Percentiles rank a stretch among this genome's conserved stretches.
phyloP scores from a whole-genome alignment of 2,888 invertebrate species.

The Pomacea canaliculata region DNA sequence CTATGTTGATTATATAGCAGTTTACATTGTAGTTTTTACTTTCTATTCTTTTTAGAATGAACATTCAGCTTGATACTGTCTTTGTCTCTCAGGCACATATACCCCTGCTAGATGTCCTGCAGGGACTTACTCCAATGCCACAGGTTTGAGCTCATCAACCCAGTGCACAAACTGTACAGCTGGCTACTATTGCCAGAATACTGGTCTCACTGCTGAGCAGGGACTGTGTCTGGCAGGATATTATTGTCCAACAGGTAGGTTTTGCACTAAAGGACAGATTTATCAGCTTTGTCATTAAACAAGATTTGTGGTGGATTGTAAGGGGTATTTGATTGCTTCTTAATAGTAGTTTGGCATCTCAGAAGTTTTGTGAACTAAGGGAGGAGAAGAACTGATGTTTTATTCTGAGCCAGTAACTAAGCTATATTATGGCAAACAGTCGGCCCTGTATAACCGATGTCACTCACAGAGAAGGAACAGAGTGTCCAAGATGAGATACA shows the following conservation, averaged over 20 bases:
- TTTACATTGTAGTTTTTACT: too few relatives aligned
- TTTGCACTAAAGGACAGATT: neutral
- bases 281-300: neutral
- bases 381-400: too few relatives aligned
- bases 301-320: too few relatives aligned
- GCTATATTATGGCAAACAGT: too few relatives aligned
- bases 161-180: constrained; percentile 64
- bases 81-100: constrained; percentile 53
- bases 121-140: constrained; percentile 64
- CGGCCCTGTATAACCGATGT: too few relatives aligned
- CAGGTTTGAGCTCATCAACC: constrained; percentile 43
- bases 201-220: constrained; percentile 60
- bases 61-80: neutral
- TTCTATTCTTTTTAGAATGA: neutral
- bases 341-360: too few relatives aligned
- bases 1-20: too few relatives aligned
- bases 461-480: too few relatives aligned
- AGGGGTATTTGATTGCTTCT: too few relatives aligned
- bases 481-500: too few relatives aligned
- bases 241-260: constrained; percentile 63
- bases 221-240: constrained; percentile 64
- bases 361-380: too few relatives aligned
- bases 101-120: constrained; percentile 61
- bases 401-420: too few relatives aligned
- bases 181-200: constrained; percentile 62